A percentile compares a stretch with the other conserved stretches of the same genome.
Evolutionary conservation across 2,113 vertebrate genomes (phyloP).

Genomic region (Phrynosoma platyrhinos): DNA sequence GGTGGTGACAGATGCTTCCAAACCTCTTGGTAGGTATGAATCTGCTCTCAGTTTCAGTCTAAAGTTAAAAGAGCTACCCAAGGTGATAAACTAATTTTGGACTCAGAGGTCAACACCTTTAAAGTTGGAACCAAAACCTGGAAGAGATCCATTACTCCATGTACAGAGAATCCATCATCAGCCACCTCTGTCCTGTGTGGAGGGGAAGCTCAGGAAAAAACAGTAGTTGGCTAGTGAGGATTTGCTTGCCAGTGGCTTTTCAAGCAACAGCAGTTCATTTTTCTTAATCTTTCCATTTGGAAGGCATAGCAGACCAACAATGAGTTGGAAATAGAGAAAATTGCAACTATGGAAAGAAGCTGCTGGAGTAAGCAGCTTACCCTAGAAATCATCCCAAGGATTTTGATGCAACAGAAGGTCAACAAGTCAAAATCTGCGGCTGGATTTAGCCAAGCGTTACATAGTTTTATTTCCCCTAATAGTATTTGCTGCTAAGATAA

Average conservation of each 20-base stretch:
- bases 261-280: slow-evolving; percentile 1
- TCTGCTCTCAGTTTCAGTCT: no score
- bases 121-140: no score
- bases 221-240: not conserved
- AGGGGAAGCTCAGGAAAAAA: no score
- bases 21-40: no score
- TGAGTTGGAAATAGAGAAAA: slow-evolving; percentile 2
- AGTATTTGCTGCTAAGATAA: slow-evolving; percentile 28
- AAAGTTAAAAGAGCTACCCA: no score
- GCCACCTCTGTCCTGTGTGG: no score
- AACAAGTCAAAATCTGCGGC: slow-evolving; percentile 4
- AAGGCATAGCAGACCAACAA: not conserved
- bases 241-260: not conserved
- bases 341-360: not conserved
- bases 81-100: no score
- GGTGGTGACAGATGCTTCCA: no score
- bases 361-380: slow-evolving; percentile 14
- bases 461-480: slow-evolving; percentile 37
- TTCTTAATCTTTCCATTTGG: not conserved
- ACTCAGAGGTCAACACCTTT: no score
- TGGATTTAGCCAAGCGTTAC: slow-evolving; percentile 28
- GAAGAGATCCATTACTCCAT: no score
- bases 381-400: not conserved
- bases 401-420: slow-evolving; percentile 14
- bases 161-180: no score